A percentile compares a stretch with the other conserved stretches of the same genome.
phyloP scores from a whole-genome alignment of 2,113 vertebrate species.

The Burhinus bistriatus region DNA sequence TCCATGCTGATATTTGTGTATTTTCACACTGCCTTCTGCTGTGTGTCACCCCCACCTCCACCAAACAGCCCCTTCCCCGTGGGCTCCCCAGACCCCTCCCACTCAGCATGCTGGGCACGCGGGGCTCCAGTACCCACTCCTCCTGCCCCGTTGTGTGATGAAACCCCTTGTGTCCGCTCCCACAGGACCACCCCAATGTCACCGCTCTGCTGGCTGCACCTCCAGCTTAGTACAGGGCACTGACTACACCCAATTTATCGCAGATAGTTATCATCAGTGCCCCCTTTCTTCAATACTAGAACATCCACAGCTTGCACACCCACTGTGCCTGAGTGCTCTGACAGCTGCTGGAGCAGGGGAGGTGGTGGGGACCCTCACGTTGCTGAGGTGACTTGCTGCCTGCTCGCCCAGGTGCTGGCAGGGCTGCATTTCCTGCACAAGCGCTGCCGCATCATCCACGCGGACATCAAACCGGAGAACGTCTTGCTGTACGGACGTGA shows the following conservation, averaged over 20 bases:
- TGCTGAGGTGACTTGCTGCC: background rate
- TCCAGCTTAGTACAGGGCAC: background rate
- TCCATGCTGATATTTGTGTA: background rate
- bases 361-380: fast-evolving
- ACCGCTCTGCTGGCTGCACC: background rate
- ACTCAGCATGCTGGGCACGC: fast-evolving
- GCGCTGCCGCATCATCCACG: constrained; percentile 84
- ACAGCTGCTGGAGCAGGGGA: background rate
- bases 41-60: background rate
- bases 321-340: fast-evolving
- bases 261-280: background rate
- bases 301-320: fast-evolving
- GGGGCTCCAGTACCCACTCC: fast-evolving
- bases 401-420: constrained; percentile 76
- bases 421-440: constrained; percentile 83
- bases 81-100: background rate
- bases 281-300: background rate
- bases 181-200: background rate
- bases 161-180: background rate
- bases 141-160: fast-evolving
- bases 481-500: constrained; percentile 70
- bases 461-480: constrained; percentile 87
- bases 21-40: background rate
- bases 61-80: background rate
- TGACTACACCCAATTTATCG: background rate